Percentiles rank a stretch among this genome's conserved stretches.
phyloP scores from a whole-genome alignment of 2,797 vertebrate species.

The Poecilia gillii region DNA sequence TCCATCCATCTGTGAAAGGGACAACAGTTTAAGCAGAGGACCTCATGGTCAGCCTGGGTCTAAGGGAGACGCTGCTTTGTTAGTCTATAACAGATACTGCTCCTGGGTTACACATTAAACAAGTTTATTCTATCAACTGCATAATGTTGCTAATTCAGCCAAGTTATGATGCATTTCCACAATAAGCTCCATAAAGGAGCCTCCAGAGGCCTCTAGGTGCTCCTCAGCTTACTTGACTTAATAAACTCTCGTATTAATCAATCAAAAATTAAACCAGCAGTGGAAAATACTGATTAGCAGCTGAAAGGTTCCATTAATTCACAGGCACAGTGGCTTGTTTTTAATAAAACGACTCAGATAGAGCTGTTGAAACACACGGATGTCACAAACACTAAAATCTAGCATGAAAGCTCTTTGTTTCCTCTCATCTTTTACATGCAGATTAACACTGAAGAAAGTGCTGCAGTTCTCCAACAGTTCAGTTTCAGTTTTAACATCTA shows the following conservation, averaged over 20 bases:
- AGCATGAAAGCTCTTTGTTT: not conserved
- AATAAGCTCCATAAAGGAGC: slow-evolving; percentile 16
- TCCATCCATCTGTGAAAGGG: not conserved
- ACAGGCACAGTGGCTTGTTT: slow-evolving; percentile 25
- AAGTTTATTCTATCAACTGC: not conserved
- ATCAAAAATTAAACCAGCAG: slow-evolving; percentile 47
- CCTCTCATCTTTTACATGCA: not conserved
- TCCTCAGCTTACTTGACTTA: slow-evolving; percentile 35
- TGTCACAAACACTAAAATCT: not conserved
- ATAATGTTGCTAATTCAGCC: slow-evolving; percentile 14
- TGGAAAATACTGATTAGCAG: slow-evolving; percentile 52
- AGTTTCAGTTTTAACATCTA: not conserved
- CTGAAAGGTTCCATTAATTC: slow-evolving; percentile 37
- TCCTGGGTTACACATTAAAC: not conserved
- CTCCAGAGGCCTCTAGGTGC: slow-evolving; percentile 22
- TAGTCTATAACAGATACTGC: slow-evolving; percentile 2
- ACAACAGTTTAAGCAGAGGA: not conserved
- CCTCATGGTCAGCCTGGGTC: not conserved
- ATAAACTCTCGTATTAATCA: slow-evolving; percentile 45
- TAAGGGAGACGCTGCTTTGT: not conserved
- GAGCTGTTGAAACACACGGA: not conserved
- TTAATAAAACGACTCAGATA: slow-evolving; percentile 3
- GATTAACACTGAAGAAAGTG: not conserved
- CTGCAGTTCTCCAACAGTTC: not conserved
- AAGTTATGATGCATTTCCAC: slow-evolving; percentile 29